Conservation (phyloP, 1,140 invertebrate species). For the Caerostris extrusa region DNA sequence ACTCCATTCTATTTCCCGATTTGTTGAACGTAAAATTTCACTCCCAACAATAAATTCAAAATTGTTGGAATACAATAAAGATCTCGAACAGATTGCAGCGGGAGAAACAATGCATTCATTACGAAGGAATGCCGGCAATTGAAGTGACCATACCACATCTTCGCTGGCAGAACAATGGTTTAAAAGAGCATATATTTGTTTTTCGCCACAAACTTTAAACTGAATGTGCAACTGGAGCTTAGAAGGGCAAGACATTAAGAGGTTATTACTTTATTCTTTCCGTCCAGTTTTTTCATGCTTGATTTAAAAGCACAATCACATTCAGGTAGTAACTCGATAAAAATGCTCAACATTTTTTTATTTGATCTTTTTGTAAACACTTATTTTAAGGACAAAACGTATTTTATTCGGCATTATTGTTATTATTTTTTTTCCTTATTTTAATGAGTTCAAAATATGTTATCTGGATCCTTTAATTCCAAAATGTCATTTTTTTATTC, state of each 20-base stretch:
- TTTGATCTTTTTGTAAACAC: no score
- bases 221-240: constrained; percentile 17
- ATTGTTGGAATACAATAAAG: constrained; percentile 26
- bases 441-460: no score
- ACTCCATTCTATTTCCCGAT: neutral
- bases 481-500: no score
- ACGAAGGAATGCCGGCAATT: constrained; percentile 25
- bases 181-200: neutral
- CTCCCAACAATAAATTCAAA: constrained; percentile 19
- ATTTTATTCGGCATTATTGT: no score
- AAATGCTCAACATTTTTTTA: no score
- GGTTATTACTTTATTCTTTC: neutral
- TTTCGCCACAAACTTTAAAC: constrained; percentile 10
- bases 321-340: no score
- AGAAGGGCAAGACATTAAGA: constrained; percentile 2
- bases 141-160: neutral
- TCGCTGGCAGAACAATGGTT: constrained; percentile 31
- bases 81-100: neutral
- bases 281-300: neutral
- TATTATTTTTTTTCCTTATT: no score
- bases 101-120: constrained; percentile 54
- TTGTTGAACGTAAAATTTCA: neutral
- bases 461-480: no score
- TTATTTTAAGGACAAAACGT: no score
- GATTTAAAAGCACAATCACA: neutral